Evolutionary conservation across 2,888 invertebrate species (phyloP).

Genomic region (Cabera pusaria): DNA sequence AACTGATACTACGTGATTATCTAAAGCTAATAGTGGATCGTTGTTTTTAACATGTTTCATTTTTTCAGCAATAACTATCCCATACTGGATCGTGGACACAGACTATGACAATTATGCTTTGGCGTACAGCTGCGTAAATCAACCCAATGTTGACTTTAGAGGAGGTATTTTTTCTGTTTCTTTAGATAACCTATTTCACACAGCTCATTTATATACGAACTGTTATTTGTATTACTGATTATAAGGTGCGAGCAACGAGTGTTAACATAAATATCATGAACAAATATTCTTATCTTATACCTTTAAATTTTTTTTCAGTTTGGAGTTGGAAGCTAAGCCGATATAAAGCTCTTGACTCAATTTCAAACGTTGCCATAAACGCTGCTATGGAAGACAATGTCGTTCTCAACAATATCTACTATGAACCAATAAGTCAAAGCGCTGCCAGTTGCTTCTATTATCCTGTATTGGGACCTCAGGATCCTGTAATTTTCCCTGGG

Average conservation of each 20-base stretch:
- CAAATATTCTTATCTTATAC: no score
- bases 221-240: no score
- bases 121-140: conserved; percentile 83
- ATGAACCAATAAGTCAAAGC: conserved; percentile 44
- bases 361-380: conserved; percentile 41
- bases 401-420: conserved; percentile 52
- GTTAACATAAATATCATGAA: no score
- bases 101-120: conserved; percentile 85
- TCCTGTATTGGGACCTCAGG: conserved; percentile 45
- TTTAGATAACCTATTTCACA: no score
- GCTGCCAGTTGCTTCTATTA: conserved; percentile 56
- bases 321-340: conserved; percentile 68
- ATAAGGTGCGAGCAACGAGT: no score
- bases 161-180: no score
- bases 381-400: conserved; percentile 40
- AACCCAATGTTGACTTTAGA: conserved; percentile 33
- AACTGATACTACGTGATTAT: no score
- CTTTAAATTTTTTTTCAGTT: conserved; percentile 39
- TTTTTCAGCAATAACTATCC: conserved; percentile 42
- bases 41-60: no score
- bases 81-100: conserved; percentile 66
- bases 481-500: conserved; percentile 51
- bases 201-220: no score
- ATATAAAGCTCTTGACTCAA: conserved; percentile 37
- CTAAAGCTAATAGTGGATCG: no score